Evolutionary conservation across 2,113 vertebrate genomes (phyloP).

Genomic region (Astur gentilis): DNA sequence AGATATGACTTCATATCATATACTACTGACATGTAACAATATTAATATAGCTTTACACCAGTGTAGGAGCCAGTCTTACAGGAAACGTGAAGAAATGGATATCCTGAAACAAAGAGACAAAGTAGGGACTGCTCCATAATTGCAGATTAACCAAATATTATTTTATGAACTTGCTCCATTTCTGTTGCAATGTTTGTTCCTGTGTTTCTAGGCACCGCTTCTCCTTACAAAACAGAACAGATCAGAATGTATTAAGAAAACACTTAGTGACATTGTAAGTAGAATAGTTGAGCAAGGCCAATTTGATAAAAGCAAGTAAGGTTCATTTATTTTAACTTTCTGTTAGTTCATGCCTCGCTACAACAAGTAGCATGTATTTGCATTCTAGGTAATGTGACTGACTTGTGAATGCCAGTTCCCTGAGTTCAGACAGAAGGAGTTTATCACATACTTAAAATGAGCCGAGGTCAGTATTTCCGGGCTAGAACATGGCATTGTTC

Average conservation of each 20-base stretch:
- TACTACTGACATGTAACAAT: background rate
- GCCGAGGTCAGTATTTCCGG: background rate
- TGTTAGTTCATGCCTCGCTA: background rate
- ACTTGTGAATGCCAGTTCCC: background rate
- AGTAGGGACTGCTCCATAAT: background rate
- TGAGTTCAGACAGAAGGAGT: background rate
- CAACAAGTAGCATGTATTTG: background rate
- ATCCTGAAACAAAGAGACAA: background rate
- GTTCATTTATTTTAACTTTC: conserved; percentile 36
- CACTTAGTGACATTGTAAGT: conserved; percentile 17
- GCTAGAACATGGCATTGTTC: background rate
- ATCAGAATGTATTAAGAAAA: conserved; percentile 51
- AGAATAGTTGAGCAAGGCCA: conserved; percentile 28
- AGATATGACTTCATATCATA: background rate
- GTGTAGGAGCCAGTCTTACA: background rate
- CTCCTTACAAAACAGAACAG: background rate
- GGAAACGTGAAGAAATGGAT: background rate
- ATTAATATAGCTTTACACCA: background rate
- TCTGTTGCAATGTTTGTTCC: conserved; percentile 55
- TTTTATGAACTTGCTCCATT: conserved; percentile 11
- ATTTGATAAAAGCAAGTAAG: conserved; percentile 35
- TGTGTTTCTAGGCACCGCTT: conserved; percentile 30
- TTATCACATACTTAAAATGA: background rate
- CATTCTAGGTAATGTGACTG: background rate
- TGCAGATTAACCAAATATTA: conserved; percentile 33